A percentile compares a stretch with the other conserved stretches of the same genome.
Conservation (phyloP, 2,888 invertebrate species). For the Torymus auratus region DNA sequence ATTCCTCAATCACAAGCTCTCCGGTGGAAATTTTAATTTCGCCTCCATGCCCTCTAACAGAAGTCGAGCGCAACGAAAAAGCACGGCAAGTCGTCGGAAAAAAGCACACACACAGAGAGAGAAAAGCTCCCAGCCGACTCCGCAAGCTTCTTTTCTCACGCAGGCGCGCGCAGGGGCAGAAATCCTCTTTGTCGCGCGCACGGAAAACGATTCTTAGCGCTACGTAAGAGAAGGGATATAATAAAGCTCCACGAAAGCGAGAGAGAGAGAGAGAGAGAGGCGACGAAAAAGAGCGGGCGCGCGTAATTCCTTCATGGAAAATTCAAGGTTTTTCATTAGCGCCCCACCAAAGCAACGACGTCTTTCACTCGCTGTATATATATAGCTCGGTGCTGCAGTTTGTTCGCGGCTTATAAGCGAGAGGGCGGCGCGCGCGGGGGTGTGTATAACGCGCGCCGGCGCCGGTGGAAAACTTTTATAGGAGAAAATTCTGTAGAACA, state of each 20-base stretch:
- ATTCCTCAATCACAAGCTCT: too few relatives aligned
- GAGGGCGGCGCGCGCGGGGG: slow-evolving; percentile 43
- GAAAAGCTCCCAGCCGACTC: neutral
- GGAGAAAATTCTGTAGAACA: slow-evolving; percentile 69
- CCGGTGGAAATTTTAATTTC: slow-evolving; percentile 26
- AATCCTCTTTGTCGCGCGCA: slow-evolving; percentile 29
- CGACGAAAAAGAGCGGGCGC: slow-evolving; percentile 35
- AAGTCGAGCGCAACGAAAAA: neutral
- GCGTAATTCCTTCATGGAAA: slow-evolving; percentile 75
- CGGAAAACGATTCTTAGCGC: slow-evolving; percentile 3
- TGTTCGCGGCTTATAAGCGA: slow-evolving; percentile 60
- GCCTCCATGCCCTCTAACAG: neutral
- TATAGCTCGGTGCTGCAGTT: slow-evolving; percentile 44
- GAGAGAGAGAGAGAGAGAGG: neutral
- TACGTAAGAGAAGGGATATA: slow-evolving; percentile 5
- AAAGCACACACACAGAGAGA: neutral
- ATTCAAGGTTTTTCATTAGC: slow-evolving; percentile 77
- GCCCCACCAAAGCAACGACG: slow-evolving; percentile 55
- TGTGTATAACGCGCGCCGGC: neutral
- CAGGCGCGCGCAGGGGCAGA: neutral
- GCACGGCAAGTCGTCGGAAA: slow-evolving; percentile 6
- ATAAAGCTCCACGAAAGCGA: slow-evolving; percentile 15
- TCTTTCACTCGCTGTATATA: slow-evolving; percentile 45
- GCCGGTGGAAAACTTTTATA: slow-evolving; percentile 64
- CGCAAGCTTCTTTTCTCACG: slow-evolving; percentile 19